Percentiles rank a stretch among this genome's conserved stretches.
Conservation (phyloP, 2,113 vertebrate genomes). For the Scomber scombrus region DNA sequence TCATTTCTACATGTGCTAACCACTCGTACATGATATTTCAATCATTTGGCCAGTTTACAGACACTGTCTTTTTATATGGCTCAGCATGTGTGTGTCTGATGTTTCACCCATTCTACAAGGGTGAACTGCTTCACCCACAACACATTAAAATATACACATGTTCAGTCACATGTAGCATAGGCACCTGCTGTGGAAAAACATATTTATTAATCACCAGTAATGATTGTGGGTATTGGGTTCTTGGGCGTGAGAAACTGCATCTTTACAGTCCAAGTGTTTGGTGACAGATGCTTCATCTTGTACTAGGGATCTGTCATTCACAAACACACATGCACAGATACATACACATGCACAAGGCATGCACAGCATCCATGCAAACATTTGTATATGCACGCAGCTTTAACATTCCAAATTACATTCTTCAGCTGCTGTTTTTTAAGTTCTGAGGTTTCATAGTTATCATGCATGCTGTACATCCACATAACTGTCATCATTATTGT, state of each 20-base stretch:
- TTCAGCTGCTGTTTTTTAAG: slow-evolving; percentile 42
- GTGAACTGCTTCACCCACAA: neutral
- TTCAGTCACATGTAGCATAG: neutral
- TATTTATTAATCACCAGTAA: slow-evolving; percentile 42
- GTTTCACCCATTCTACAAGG: slow-evolving; percentile 2
- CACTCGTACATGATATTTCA: slow-evolving; percentile 25
- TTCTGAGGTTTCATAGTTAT: slow-evolving; percentile 11
- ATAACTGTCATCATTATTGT: neutral
- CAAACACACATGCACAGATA: slow-evolving; percentile 16
- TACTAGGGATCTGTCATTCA: neutral
- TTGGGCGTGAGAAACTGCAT: slow-evolving; percentile 46
- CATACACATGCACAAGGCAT: slow-evolving; percentile 9
- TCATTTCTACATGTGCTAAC: slow-evolving; percentile 17
- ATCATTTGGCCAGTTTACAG: slow-evolving; percentile 15
- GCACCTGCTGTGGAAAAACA: slow-evolving; percentile 56
- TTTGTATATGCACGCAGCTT: slow-evolving; percentile 16
- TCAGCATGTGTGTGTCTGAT: neutral
- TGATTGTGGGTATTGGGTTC: slow-evolving; percentile 45
- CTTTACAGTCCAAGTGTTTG: slow-evolving; percentile 34
- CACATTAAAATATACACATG: slow-evolving; percentile 23
- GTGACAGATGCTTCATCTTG: slow-evolving; percentile 34
- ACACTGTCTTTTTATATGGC: slow-evolving; percentile 6
- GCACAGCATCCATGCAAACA: slow-evolving; percentile 12
- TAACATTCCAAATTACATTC: slow-evolving; percentile 43
- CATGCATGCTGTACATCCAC: slow-evolving; percentile 3